Evolutionary conservation across 2,797 vertebrate genomes (phyloP).

Genomic region (Decapterus maruadsi): DNA sequence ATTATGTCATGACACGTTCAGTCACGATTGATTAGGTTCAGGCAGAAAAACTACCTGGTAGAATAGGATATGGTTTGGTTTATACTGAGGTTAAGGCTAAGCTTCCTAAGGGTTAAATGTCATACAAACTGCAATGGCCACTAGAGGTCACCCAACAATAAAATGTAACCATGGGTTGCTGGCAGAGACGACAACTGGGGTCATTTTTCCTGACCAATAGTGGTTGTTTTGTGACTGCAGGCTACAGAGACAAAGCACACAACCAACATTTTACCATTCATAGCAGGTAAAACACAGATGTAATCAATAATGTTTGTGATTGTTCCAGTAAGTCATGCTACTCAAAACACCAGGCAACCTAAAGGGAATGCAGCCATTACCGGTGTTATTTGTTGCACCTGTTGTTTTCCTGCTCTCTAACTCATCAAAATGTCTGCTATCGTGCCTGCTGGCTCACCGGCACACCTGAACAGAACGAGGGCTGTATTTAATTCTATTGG

Average conservation of each 20-base stretch:
- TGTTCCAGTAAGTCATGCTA: too few species aligned
- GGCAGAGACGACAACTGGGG: too few species aligned
- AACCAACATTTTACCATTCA: neutral
- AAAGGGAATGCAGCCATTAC: too few species aligned
- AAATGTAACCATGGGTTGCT: neutral
- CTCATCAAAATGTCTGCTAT: neutral
- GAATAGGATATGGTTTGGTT: neutral
- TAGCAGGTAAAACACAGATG: neutral
- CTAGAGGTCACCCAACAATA: neutral
- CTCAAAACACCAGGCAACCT: too few species aligned
- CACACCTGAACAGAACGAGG: neutral
- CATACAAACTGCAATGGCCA: neutral
- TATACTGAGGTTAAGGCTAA: neutral
- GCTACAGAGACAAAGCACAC: neutral
- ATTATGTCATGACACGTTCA: neutral
- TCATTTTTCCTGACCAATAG: neutral
- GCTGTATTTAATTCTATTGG: neutral
- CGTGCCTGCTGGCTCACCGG: neutral
- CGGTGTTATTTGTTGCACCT: too few species aligned
- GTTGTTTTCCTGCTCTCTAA: neutral
- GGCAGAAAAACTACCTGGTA: neutral
- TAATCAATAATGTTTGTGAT: too few species aligned
- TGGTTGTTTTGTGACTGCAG: neutral
- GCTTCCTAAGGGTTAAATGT: neutral
- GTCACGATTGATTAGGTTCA: neutral